Evolutionary conservation across 2,113 vertebrate species (phyloP).

Genomic region (Petromus typicus): DNA sequence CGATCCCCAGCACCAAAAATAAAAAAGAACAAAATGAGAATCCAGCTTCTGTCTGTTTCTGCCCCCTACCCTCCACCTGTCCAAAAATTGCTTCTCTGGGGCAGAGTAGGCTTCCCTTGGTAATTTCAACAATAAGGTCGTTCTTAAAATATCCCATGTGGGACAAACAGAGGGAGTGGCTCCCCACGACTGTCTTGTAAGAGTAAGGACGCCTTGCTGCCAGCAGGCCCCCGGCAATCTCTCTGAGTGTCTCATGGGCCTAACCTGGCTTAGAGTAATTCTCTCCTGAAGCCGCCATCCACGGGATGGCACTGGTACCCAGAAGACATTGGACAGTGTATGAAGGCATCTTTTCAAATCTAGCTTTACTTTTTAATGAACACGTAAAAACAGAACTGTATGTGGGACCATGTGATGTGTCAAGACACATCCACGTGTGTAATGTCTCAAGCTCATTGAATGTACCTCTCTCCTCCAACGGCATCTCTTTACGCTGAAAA

Average conservation of each 20-base stretch:
- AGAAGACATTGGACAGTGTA: neutral
- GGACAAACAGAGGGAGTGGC: neutral
- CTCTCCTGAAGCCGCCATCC: neutral
- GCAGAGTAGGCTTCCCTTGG: neutral
- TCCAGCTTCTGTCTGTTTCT: neutral
- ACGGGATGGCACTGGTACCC: neutral
- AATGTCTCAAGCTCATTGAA: neutral
- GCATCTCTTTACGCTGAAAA: neutral
- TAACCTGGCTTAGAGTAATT: neutral
- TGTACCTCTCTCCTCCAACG: neutral
- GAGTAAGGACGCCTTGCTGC: neutral
- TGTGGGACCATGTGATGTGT: neutral
- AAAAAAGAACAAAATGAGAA: neutral
- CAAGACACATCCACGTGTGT: too few relatives aligned
- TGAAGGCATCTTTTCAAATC: neutral
- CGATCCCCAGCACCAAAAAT: too few relatives aligned
- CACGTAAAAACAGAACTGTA: neutral
- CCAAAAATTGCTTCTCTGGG: neutral
- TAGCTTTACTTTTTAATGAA: neutral
- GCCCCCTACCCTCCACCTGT: too few relatives aligned
- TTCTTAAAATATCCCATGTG: neutral
- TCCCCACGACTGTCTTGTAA: neutral
- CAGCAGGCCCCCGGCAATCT: neutral
- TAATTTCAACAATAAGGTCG: neutral
- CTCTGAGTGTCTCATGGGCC: neutral